Conservation (phyloP, 2,113 vertebrate genomes). For the Gobio gobio region DNA sequence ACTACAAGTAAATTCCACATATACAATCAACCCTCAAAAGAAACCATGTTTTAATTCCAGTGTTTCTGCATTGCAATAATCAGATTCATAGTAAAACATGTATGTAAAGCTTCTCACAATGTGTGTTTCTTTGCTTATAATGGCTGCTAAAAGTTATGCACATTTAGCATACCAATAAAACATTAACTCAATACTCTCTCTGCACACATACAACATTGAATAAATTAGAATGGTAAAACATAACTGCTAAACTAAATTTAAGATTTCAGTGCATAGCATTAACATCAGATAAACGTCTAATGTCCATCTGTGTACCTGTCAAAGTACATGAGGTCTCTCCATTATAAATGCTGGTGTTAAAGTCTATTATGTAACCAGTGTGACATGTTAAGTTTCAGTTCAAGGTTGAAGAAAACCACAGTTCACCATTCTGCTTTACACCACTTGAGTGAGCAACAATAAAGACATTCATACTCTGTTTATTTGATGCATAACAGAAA, state of each 20-base stretch:
- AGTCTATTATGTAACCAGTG: neutral
- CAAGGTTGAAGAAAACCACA: neutral
- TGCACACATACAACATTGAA: neutral
- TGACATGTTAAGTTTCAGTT: neutral
- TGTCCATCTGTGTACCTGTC: neutral
- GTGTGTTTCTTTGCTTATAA: neutral
- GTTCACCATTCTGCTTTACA: neutral
- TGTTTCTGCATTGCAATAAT: neutral
- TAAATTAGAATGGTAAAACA: constrained; percentile 1
- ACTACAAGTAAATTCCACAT: neutral
- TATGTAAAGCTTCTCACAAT: neutral
- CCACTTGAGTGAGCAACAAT: neutral
- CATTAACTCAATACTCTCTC: constrained; percentile 12
- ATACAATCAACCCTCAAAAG: neutral
- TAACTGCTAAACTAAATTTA: constrained; percentile 17
- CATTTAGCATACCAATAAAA: neutral
- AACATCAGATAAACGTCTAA: neutral
- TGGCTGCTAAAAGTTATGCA: neutral
- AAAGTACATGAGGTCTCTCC: neutral
- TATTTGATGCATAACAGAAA: neutral
- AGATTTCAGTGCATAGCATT: constrained; percentile 13
- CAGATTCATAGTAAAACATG: neutral
- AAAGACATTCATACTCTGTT: neutral
- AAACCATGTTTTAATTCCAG: neutral
- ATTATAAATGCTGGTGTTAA: constrained; percentile 14